phyloP scores from a whole-genome alignment of 2,888 invertebrate genomes.

The Pyrgus malvae region DNA sequence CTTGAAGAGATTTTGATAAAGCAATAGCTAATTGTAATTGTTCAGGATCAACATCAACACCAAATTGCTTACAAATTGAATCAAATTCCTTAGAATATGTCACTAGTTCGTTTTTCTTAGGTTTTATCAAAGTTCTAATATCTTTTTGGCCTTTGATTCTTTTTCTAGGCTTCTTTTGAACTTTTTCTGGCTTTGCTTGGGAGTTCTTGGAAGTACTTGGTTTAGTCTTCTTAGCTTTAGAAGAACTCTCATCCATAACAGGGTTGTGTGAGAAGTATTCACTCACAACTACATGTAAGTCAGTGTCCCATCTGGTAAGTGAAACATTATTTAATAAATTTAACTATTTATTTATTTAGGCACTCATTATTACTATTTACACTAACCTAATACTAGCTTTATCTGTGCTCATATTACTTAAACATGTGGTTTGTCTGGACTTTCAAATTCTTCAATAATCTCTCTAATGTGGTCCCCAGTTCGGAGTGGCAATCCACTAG shows the following conservation, averaged over 20 bases:
- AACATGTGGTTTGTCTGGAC: constrained; percentile 55
- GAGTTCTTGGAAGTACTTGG: constrained; percentile 46
- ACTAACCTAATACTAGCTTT: constrained; percentile 49
- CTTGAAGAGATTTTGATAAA: constrained; percentile 81
- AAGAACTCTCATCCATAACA: constrained; percentile 70
- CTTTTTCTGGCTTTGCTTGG: constrained; percentile 38
- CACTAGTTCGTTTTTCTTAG: constrained; percentile 61
- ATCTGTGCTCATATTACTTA: constrained; percentile 57
- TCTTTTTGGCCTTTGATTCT: constrained; percentile 64
- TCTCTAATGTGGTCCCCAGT: constrained; percentile 48
- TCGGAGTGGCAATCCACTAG: constrained; percentile 54
- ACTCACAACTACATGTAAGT: constrained; percentile 50
- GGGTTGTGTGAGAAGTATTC: constrained; percentile 58
- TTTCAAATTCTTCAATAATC: constrained; percentile 47
- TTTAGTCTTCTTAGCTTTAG: constrained; percentile 64
- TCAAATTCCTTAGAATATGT: constrained; percentile 66
- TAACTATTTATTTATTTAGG: constrained; percentile 31
- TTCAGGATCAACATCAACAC: constrained; percentile 82
- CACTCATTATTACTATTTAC: constrained; percentile 25
- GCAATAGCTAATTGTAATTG: constrained; percentile 86
- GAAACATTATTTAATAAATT: constrained; percentile 49
- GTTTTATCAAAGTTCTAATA: constrained; percentile 59
- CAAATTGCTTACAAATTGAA: constrained; percentile 63
- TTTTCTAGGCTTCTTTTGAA: constrained; percentile 37
- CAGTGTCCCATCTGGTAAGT: constrained; percentile 48